Evolutionary conservation across 1,140 invertebrate genomes (phyloP), one percentile per base, ranked within the genome.

Genomic region (Neodiprion fabricii): DNA sequence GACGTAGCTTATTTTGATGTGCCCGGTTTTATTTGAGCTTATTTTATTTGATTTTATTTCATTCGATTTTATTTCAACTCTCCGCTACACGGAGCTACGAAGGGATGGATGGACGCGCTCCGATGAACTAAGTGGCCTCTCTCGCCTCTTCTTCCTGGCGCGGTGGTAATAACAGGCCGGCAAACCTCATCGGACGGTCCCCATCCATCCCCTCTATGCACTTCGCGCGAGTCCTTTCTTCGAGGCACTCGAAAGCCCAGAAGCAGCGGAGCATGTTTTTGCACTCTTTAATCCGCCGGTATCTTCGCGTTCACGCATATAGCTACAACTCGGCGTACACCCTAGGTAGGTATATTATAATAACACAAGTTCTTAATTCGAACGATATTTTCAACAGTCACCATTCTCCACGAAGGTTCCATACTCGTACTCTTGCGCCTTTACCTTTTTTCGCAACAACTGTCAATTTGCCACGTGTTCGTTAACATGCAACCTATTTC

Each of bases 51-150:
- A 61, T 61, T 61, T 61, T 17, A 61, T 61, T 17, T 61, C n/a
- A 61, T 61, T 61, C 53, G 11, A 17, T 61, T 61, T 61, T 61
- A 61, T 61, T 17, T 61, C 28, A 40, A 40, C 28, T 40, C 28
- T 61, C 53, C 53, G n/a, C 11, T 14, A 9, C 9, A 61, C 11
- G 53, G 53, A 9, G 28, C 28, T 40, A 9, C 11, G 53, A 17
- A 61, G 11, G 53, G 53, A 61, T 61, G 53, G 53, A 61, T 61
- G 53, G 53, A 61, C 53, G 53, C 53, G 53, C 53, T 61, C 9
- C 53, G 53, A 61, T 61, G 53, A 61, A 61, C 53, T 61, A 61
- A 61, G 53, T 61, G 53, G 53, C 53, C 53, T 61, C 28, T 40
- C 53, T 61, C 53, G 53, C 53, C 53, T 61, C 53, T 61, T 61